phyloP scores from a whole-genome alignment of 2,797 vertebrate species.

The Mus spretus region DNA sequence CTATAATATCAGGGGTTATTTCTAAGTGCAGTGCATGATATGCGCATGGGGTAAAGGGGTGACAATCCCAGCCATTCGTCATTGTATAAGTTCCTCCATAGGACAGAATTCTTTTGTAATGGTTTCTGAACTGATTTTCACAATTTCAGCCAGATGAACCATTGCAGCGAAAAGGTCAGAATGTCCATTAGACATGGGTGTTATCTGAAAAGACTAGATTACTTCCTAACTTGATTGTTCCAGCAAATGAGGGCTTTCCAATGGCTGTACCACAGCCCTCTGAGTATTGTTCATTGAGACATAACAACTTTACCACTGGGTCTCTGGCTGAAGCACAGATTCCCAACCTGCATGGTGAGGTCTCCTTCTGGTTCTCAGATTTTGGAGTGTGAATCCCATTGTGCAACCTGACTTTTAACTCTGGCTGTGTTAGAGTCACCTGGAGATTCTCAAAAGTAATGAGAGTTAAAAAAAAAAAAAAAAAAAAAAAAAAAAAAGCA shows the following conservation, averaged over 20 bases:
- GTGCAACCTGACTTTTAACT: background rate
- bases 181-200: background rate
- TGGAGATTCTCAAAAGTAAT: background rate
- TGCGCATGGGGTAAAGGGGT: accelerated
- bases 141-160: background rate
- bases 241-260: background rate
- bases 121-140: background rate
- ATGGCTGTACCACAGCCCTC: background rate
- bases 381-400: background rate
- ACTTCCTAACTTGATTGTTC: constrained; percentile 9
- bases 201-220: constrained; percentile 30
- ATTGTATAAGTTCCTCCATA: background rate
- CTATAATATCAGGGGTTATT: background rate
- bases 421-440: background rate
- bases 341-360: background rate
- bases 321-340: background rate
- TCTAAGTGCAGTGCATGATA: background rate
- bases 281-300: background rate
- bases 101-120: background rate
- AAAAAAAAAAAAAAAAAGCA: no score
- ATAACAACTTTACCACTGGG: background rate
- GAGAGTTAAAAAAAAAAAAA: no score
- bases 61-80: background rate
- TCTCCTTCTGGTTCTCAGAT: background rate
- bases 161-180: background rate